These are phyloP conservation scores for Osedax frankpressi DNA, from an alignment of 2,888 invertebrate species.

Conservation along the genomic window DNA sequence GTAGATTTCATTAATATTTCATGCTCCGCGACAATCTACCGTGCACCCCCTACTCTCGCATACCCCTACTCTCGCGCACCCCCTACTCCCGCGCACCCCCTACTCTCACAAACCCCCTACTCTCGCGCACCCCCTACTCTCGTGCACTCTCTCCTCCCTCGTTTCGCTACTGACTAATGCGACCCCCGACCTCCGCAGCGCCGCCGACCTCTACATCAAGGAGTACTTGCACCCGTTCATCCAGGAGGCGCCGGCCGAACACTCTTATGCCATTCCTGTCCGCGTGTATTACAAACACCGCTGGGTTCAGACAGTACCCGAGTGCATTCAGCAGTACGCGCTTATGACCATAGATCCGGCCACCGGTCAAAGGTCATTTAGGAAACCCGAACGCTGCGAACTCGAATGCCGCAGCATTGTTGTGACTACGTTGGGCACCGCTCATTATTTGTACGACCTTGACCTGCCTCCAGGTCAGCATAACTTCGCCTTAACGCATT, in stretches of 20 bases:
- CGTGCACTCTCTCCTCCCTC: not conserved
- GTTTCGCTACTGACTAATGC: not conserved
- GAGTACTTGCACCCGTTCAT: constrained; percentile 69
- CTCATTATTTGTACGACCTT: constrained; percentile 60
- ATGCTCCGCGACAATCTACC: too few relatives aligned
- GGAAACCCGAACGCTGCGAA: not conserved
- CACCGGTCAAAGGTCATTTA: constrained; percentile 40
- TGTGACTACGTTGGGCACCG: constrained; percentile 66
- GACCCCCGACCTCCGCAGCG: constrained; percentile 47
- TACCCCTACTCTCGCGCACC: too few relatives aligned
- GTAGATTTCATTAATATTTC: too few relatives aligned
- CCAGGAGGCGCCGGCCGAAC: constrained; percentile 54
- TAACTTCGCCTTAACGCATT: not conserved
- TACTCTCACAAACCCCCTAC: not conserved
- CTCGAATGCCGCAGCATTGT: constrained; percentile 54
- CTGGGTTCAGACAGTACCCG: constrained; percentile 65
- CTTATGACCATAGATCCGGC: constrained; percentile 28
- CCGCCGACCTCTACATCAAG: constrained; percentile 70
- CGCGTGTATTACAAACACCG: constrained; percentile 68
- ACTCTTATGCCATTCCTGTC: constrained; percentile 58
- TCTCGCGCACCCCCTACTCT: not conserved
- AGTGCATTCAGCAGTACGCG: constrained; percentile 61
- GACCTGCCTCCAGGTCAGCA: constrained; percentile 48
- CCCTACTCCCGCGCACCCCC: too few relatives aligned
- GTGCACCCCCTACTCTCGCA: too few relatives aligned